A percentile compares a stretch with the other conserved stretches of the same genome.
These are phyloP conservation scores for Tychaedon coryphoeus DNA, from an alignment of 2,113 vertebrate genomes.

Conservation along the genomic window DNA sequence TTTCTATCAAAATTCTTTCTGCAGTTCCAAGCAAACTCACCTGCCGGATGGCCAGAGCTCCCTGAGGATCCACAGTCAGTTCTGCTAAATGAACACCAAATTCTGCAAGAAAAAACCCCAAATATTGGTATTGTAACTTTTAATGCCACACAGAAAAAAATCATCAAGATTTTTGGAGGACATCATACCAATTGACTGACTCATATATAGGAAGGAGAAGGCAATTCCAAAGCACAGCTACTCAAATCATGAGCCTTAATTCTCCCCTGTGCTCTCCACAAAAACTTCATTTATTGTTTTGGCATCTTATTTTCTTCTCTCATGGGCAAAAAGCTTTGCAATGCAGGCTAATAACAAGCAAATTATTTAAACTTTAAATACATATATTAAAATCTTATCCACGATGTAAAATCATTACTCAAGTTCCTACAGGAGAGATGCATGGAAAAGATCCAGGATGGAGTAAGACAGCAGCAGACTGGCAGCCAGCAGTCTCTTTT, in stretches of 20 bases:
- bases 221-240: neutral
- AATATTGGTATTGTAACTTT: neutral
- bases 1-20: neutral
- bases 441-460: neutral
- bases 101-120: constrained; percentile 73
- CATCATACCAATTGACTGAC: neutral
- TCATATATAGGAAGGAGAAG: neutral
- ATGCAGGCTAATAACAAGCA: neutral
- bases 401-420: too few species aligned
- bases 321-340: neutral
- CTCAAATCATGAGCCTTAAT: neutral
- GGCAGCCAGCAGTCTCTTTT: neutral
- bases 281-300: neutral
- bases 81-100: constrained; percentile 98
- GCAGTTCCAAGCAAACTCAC: constrained; percentile 66
- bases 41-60: constrained; percentile 94
- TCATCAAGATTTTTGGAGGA: neutral
- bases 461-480: neutral
- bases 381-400: neutral
- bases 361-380: neutral
- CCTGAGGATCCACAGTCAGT: constrained; percentile 93
- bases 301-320: neutral
- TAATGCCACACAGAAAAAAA: neutral
- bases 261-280: neutral
- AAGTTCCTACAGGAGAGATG: neutral